A percentile compares a stretch with the other conserved stretches of the same genome.
Conservation (phyloP, 2,113 vertebrate species). For the Macaca nemestrina region DNA sequence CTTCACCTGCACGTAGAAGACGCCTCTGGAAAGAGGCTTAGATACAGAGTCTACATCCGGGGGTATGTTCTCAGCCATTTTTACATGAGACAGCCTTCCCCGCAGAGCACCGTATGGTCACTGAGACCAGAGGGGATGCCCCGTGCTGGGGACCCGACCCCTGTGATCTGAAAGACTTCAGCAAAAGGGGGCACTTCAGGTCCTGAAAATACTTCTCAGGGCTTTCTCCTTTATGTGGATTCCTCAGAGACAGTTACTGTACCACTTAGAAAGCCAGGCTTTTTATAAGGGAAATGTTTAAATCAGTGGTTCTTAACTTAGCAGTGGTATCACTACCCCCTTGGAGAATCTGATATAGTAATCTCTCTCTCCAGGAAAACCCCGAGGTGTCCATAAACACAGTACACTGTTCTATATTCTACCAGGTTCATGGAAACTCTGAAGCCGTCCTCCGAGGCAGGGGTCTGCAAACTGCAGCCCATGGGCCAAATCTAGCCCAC, state of each 20-base stretch:
- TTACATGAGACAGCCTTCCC: neutral
- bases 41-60: neutral
- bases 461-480: neutral
- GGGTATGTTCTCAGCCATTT: neutral
- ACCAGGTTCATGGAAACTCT: fast-evolving
- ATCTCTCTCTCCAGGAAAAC: neutral
- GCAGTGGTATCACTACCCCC: neutral
- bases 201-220: neutral
- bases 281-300: neutral
- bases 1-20: neutral
- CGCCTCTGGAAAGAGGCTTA: neutral
- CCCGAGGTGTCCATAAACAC: fast-evolving
- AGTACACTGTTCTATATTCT: fast-evolving
- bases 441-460: neutral
- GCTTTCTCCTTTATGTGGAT: neutral
- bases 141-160: too few relatives aligned
- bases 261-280: neutral
- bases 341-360: neutral
- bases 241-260: neutral
- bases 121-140: neutral
- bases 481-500: neutral
- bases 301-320: neutral
- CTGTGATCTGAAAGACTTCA: neutral
- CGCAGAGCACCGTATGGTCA: fast-evolving
- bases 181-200: neutral